Evolutionary conservation across 2,888 invertebrate genomes (phyloP).

Genomic region (Ectemnius lituratus): DNA sequence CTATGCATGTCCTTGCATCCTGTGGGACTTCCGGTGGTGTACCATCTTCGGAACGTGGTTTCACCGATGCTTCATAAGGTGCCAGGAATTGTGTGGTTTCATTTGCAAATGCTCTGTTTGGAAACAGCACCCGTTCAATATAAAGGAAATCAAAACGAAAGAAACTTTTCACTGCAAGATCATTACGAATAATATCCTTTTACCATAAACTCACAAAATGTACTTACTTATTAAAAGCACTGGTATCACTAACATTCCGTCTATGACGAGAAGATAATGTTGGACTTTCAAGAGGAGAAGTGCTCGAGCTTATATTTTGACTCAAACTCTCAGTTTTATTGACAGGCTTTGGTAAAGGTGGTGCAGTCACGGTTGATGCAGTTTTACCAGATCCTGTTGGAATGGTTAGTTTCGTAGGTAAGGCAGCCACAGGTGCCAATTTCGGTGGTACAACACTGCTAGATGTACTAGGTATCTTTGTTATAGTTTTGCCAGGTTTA

Average conservation of each 20-base stretch:
- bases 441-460: constrained; percentile 72
- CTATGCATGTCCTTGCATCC: constrained; percentile 71
- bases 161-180: background rate
- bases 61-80: constrained; percentile 85
- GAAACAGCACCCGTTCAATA: background rate
- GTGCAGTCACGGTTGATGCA: constrained; percentile 59
- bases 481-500: constrained; percentile 68
- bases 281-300: constrained; percentile 75
- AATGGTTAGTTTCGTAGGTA: constrained; percentile 64
- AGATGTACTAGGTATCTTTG: constrained; percentile 69
- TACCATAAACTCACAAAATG: background rate
- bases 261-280: constrained; percentile 81
- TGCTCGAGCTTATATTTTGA: constrained; percentile 74
- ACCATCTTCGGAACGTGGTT: constrained; percentile 76
- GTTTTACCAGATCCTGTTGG: constrained; percentile 59
- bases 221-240: constrained; percentile 88
- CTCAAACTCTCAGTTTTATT: constrained; percentile 74
- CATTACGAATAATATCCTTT: too few relatives aligned
- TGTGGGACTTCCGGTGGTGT: constrained; percentile 75
- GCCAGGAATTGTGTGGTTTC: constrained; percentile 88
- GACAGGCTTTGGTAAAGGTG: constrained; percentile 70
- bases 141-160: background rate
- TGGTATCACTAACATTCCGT: constrained; percentile 91
- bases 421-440: constrained; percentile 61
- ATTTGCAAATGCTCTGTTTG: constrained; percentile 84